Conservation (phyloP, 1,140 invertebrate species). For the Leptinotarsa texana region DNA sequence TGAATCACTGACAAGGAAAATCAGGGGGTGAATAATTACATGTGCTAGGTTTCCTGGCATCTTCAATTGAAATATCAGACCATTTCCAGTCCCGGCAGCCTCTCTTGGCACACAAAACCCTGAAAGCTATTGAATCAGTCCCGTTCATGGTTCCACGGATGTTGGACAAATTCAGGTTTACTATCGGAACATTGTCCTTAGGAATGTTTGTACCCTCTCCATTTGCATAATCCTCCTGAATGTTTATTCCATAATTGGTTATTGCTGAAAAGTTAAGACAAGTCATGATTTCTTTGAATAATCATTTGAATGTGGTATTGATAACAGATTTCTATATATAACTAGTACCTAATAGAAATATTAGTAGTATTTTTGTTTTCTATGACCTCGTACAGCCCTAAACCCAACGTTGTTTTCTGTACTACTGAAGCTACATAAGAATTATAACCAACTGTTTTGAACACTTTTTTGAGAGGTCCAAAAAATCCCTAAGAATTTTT, state of each 20-base stretch:
- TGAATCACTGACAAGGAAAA: neutral
- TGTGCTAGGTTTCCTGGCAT: neutral
- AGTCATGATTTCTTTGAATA: too few species aligned
- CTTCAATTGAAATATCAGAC: conserved; percentile 10
- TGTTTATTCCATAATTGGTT: conserved; percentile 19
- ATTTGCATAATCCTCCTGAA: conserved; percentile 25
- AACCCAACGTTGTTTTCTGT: too few species aligned
- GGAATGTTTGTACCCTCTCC: conserved; percentile 6
- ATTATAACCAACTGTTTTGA: too few species aligned
- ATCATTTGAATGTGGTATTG: too few species aligned
- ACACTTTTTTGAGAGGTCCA: too few species aligned
- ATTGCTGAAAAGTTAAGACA: conserved; percentile 3
- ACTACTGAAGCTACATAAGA: too few species aligned
- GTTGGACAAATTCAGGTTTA: conserved; percentile 1
- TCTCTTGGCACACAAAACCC: conserved; percentile 13
- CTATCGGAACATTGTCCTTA: conserved; percentile 22
- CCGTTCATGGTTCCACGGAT: conserved; percentile 13
- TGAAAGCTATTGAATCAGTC: conserved; percentile 6
- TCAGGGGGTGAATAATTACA: conserved; percentile 18
- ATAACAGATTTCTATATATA: too few species aligned
- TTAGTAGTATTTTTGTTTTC: too few species aligned
- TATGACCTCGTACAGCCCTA: too few species aligned
- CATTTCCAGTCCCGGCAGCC: conserved; percentile 23
- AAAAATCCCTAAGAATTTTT: too few species aligned
- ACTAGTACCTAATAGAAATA: too few species aligned